A percentile compares a stretch with the other conserved stretches of the same genome.
These are phyloP conservation scores for Meandrusa payeni DNA, from an alignment of 2,888 invertebrate genomes.

Conservation along the genomic window DNA sequence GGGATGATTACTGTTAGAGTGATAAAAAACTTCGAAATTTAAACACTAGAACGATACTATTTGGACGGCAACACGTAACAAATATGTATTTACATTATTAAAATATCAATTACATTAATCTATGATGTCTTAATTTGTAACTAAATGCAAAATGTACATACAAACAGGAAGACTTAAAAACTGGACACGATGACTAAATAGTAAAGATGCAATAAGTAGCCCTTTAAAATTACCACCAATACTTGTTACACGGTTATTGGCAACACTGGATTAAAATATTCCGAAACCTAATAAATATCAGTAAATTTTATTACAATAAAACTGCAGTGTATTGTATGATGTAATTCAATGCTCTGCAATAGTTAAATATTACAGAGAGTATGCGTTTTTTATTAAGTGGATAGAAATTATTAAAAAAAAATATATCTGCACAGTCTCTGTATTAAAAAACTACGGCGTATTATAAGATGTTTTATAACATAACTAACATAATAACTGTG, in stretches of 20 bases:
- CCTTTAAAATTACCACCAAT: slow-evolving; percentile 1
- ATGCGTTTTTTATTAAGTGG: slow-evolving; percentile 20
- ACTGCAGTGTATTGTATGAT: neutral
- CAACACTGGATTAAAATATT: neutral
- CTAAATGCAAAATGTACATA: slow-evolving; percentile 71
- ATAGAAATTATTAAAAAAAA: too few relatives aligned
- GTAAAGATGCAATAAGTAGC: slow-evolving; percentile 18
- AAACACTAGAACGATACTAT: slow-evolving; percentile 34
- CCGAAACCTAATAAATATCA: neutral
- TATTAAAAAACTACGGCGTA: slow-evolving; percentile 15
- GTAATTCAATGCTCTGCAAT: slow-evolving; percentile 24
- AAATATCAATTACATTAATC: slow-evolving; percentile 42
- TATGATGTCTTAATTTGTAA: slow-evolving; percentile 58
- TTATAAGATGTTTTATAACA: slow-evolving; percentile 1
- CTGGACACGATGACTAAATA: slow-evolving; percentile 53
- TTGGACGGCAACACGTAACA: slow-evolving; percentile 60
- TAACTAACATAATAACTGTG: too few relatives aligned
- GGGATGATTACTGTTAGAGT: neutral
- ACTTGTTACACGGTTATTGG: neutral
- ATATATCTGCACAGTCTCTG: slow-evolving; percentile 14
- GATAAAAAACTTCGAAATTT: slow-evolving; percentile 2
- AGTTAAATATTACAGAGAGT: slow-evolving; percentile 36
- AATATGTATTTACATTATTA: slow-evolving; percentile 50
- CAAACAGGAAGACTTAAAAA: slow-evolving; percentile 67
- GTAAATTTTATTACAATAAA: slow-evolving; percentile 2